Percentiles rank a stretch among this genome's conserved stretches.
Conservation (phyloP, 2,113 vertebrate species). For the Leuciscus idus region DNA sequence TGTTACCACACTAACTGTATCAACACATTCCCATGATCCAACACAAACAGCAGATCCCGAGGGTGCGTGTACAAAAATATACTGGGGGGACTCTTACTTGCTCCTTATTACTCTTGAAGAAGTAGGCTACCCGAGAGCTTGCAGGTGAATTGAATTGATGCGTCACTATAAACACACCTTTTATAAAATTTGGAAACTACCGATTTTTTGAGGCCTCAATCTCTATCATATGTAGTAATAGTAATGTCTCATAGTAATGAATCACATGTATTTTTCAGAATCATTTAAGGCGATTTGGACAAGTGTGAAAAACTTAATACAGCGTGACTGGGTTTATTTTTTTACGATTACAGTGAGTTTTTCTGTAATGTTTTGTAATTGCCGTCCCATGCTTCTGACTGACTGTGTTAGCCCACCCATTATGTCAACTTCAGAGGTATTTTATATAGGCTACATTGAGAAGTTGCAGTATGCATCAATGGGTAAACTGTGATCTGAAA, state of each 20-base stretch:
- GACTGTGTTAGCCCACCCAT: slow-evolving; percentile 48
- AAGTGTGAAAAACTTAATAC: neutral
- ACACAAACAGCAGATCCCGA: slow-evolving; percentile 57
- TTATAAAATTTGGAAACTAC: neutral
- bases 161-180: neutral
- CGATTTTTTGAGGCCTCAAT: neutral
- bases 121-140: neutral
- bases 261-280: slow-evolving; percentile 9
- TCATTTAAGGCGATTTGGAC: neutral
- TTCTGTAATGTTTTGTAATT: slow-evolving; percentile 14
- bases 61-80: slow-evolving; percentile 42
- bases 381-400: neutral
- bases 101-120: slow-evolving; percentile 28
- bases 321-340: slow-evolving; percentile 1
- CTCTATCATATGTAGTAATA: neutral
- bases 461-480: neutral
- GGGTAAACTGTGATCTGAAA: neutral
- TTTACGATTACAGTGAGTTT: slow-evolving; percentile 23
- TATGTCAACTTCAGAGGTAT: slow-evolving; percentile 24
- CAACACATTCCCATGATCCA: slow-evolving; percentile 59
- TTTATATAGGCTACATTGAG: neutral
- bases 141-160: neutral
- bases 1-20: slow-evolving; percentile 57
- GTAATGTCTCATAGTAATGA: too few species aligned
- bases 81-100: slow-evolving; percentile 1